Conservation (phyloP, 2,797 vertebrate genomes). For the Gymnothorax javanicus region DNA sequence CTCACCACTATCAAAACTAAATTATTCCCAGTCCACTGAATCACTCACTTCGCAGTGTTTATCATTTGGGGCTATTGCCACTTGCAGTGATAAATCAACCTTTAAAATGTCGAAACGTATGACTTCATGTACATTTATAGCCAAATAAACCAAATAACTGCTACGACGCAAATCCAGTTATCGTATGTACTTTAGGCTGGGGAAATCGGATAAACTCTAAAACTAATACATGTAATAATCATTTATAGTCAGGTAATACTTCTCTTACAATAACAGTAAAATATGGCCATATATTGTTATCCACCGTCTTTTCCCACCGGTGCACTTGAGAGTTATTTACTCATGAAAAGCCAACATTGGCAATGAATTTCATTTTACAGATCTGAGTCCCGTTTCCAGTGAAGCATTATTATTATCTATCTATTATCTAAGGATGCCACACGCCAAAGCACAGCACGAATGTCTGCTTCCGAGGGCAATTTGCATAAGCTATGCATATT, state of each 20-base stretch:
- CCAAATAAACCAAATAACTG: constrained; percentile 43
- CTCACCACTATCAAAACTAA: constrained; percentile 2
- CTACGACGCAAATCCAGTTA: constrained; percentile 26
- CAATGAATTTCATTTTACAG: constrained; percentile 15
- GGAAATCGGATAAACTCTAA: constrained; percentile 45
- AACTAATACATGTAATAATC: constrained; percentile 43
- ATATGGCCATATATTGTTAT: constrained; percentile 43
- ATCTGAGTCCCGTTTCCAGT: not conserved
- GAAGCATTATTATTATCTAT: not conserved
- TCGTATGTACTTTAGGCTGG: constrained; percentile 32
- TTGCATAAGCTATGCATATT: not conserved
- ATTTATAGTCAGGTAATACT: constrained; percentile 46
- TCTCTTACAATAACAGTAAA: constrained; percentile 44
- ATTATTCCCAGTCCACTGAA: not conserved
- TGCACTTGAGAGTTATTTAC: constrained; percentile 38
- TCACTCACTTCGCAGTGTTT: not conserved
- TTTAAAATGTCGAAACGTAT: constrained; percentile 21
- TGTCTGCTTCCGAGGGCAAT: not conserved
- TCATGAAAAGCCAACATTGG: constrained; percentile 26
- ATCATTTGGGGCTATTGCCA: constrained; percentile 17
- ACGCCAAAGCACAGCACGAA: not conserved
- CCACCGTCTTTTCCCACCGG: constrained; percentile 20
- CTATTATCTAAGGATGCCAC: not conserved
- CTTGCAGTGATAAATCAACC: constrained; percentile 31
- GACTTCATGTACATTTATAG: constrained; percentile 43